Evolutionary conservation across 2,113 vertebrate genomes (phyloP).

Genomic region (Peromyscus polionotus): DNA sequence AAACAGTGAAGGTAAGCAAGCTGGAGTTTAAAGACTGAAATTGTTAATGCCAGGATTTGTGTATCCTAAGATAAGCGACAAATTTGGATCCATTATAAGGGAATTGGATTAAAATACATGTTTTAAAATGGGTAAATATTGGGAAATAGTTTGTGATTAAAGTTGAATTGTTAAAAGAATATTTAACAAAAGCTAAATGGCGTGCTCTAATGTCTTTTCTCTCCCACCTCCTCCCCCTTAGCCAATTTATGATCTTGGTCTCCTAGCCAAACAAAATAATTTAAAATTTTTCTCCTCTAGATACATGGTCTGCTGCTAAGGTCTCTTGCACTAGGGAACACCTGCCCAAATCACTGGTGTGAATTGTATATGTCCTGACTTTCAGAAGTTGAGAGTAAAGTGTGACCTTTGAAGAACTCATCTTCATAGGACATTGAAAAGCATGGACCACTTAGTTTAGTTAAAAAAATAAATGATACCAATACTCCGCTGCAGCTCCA

Average conservation of each 20-base stretch:
- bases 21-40: slow-evolving; percentile 37
- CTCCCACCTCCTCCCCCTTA: background rate
- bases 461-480: slow-evolving; percentile 39
- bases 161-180: background rate
- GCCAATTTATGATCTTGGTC: background rate
- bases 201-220: background rate
- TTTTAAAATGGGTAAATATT: slow-evolving; percentile 39
- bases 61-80: slow-evolving; percentile 5
- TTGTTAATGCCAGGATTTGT: slow-evolving; percentile 14
- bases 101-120: background rate
- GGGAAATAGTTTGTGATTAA: slow-evolving; percentile 40
- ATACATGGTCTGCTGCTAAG: background rate
- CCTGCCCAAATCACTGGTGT: slow-evolving; percentile 10
- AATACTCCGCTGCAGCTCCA: background rate
- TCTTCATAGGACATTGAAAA: slow-evolving; percentile 24
- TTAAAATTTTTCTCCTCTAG: background rate
- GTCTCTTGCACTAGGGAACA: background rate
- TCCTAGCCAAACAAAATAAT: background rate
- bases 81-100: background rate
- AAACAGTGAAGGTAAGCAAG: background rate
- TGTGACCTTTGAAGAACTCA: slow-evolving; percentile 53
- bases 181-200: background rate
- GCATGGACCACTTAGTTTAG: background rate
- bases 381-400: slow-evolving; percentile 33
- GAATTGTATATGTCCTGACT: slow-evolving; percentile 30